These are phyloP conservation scores for Oceanites oceanicus DNA, from an alignment of 2,113 vertebrate genomes.

Conservation along the genomic window DNA sequence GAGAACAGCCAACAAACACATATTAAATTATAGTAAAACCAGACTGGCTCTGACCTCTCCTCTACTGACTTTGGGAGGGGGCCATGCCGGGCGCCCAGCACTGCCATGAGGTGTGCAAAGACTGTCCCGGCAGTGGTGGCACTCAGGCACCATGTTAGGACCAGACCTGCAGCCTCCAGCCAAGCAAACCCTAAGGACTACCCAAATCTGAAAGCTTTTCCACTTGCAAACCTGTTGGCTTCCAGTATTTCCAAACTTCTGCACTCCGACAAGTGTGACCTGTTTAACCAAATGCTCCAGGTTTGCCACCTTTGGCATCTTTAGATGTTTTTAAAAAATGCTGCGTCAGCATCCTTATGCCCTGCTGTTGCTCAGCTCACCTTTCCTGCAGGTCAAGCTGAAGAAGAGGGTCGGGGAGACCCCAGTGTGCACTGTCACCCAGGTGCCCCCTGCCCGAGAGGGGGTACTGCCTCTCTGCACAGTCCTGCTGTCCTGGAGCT, in stretches of 20 bases:
- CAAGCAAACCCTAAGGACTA: neutral
- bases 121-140: neutral
- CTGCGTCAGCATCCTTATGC: neutral
- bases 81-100: no score
- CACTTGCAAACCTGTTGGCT: neutral
- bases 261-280: neutral
- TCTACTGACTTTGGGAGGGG: neutral
- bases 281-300: neutral
- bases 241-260: neutral
- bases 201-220: neutral
- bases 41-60: neutral
- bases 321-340: neutral
- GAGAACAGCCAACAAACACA: neutral
- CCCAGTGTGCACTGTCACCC: neutral
- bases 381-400: neutral
- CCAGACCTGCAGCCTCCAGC: neutral
- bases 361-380: neutral
- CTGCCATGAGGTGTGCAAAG: neutral
- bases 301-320: neutral
- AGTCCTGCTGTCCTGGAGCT: neutral
- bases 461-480: neutral
- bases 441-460: neutral
- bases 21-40: neutral
- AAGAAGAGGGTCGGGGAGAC: neutral
- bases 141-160: fast-evolving